Conservation (phyloP, 2,888 invertebrate genomes). For the Drosophila meridionalis region DNA sequence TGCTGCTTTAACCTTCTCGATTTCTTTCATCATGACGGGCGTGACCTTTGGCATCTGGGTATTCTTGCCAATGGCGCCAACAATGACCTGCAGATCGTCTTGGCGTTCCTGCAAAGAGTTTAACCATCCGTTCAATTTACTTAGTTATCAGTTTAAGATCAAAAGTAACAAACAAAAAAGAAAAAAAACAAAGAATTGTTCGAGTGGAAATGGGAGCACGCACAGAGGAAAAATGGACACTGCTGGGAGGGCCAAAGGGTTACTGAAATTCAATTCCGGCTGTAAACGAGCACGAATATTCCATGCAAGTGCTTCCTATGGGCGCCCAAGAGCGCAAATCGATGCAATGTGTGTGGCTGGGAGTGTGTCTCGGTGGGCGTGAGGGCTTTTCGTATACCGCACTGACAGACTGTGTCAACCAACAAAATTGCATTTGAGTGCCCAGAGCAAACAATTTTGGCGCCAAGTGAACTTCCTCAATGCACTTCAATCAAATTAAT, state of each 20-base stretch:
- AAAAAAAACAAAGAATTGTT: conserved; percentile 24
- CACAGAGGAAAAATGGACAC: conserved; percentile 39
- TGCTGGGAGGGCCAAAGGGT: conserved; percentile 36
- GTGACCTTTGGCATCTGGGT: conserved; percentile 82
- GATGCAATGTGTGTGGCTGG: conserved; percentile 14
- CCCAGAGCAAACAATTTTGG: conserved; percentile 48
- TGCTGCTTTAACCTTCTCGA: conserved; percentile 79
- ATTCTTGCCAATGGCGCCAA: conserved; percentile 83
- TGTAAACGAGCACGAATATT: conserved; percentile 50
- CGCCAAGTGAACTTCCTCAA: conserved; percentile 60
- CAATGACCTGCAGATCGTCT: conserved; percentile 84
- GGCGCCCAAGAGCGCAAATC: conserved; percentile 18
- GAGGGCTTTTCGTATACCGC: conserved; percentile 39
- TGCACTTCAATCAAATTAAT: conserved; percentile 36
- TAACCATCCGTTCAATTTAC: not conserved
- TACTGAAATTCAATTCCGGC: conserved; percentile 56
- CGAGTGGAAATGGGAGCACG: conserved; percentile 26
- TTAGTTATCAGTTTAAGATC: conserved; percentile 4
- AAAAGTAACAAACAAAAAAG: conserved; percentile 33
- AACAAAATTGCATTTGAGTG: conserved; percentile 81
- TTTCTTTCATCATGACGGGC: conserved; percentile 83
- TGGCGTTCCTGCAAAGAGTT: conserved; percentile 79
- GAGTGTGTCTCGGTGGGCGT: conserved; percentile 2
- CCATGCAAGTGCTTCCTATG: conserved; percentile 31
- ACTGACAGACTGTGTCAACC: conserved; percentile 76